A percentile compares a stretch with the other conserved stretches of the same genome.
Conservation (phyloP, 2,797 vertebrate genomes). For the Urocyon cinereoargenteus region DNA sequence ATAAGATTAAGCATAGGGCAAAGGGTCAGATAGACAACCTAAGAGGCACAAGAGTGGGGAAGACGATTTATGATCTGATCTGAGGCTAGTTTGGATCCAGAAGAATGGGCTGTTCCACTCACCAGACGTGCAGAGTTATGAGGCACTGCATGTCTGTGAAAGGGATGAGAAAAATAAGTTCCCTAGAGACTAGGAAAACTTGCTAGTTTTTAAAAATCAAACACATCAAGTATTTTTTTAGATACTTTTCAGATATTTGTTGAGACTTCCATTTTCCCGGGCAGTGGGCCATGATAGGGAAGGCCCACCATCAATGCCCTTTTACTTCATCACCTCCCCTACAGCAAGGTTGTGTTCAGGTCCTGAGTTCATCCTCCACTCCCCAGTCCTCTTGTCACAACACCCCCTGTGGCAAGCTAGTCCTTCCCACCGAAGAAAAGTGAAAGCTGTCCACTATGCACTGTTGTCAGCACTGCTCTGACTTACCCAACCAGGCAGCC, state of each 20-base stretch:
- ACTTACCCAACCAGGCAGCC: not conserved
- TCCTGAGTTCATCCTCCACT: not conserved
- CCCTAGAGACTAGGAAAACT: not conserved
- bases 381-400: not conserved
- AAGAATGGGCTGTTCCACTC: not conserved
- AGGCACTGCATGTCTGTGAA: not conserved
- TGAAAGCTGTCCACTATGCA: fast-evolving
- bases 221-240: not conserved
- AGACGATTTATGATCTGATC: not conserved
- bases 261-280: not conserved
- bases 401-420: not conserved
- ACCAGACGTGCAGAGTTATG: fast-evolving
- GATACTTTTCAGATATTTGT: not conserved
- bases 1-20: not conserved
- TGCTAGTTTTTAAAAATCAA: not conserved
- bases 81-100: not conserved
- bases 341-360: not conserved
- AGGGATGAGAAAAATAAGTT: not conserved
- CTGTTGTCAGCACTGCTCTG: not conserved
- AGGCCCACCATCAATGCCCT: fast-evolving
- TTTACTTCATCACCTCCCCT: not conserved
- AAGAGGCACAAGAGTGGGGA: not conserved
- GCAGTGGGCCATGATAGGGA: not conserved
- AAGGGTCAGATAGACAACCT: not conserved
- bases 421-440: not conserved